Conservation (phyloP, 92 coral and sea anemone species). For the Hydrozoanthus gracilis region DNA sequence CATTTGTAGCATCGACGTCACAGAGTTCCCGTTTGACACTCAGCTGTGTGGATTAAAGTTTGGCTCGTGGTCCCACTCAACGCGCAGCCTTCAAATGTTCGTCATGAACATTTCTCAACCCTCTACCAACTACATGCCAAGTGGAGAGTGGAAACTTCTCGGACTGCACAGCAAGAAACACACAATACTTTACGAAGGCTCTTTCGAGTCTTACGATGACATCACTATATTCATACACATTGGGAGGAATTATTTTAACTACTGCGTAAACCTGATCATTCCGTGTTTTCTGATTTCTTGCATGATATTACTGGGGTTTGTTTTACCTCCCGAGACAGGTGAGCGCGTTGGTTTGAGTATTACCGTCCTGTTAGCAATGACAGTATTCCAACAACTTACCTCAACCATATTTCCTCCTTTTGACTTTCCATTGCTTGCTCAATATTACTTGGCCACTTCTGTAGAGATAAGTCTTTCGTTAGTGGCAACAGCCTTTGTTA, state of each 20-base stretch:
- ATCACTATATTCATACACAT: constrained; percentile 65
- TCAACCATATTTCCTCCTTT: constrained; percentile 80
- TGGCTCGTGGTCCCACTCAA: constrained; percentile 70
- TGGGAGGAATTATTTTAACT: constrained; percentile 61
- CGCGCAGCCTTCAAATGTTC: constrained; percentile 30
- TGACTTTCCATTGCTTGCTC: constrained; percentile 83
- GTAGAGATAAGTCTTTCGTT: constrained; percentile 75
- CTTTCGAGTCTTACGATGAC: constrained; percentile 46
- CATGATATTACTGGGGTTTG: constrained; percentile 84
- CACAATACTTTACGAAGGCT: constrained; percentile 10
- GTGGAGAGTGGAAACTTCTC: constrained; percentile 79
- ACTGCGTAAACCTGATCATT: constrained; percentile 71
- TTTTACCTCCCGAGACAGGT: constrained; percentile 83
- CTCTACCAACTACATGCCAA: constrained; percentile 59
- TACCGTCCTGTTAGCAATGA: constrained; percentile 83
- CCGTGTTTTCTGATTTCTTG: constrained; percentile 79
- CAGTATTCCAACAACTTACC: constrained; percentile 88
- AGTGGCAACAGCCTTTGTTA: constrained; percentile 71
- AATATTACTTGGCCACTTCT: constrained; percentile 84
- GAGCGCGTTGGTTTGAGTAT: constrained; percentile 83
- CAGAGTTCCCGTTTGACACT: constrained; percentile 67
- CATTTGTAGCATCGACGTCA: constrained; percentile 68
- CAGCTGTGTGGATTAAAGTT: constrained; percentile 67
- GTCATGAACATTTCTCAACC: constrained; percentile 29
- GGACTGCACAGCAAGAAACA: constrained; percentile 27